Conservation (phyloP, 1,140 invertebrate genomes). For the Pentalonia nigronervosa region DNA sequence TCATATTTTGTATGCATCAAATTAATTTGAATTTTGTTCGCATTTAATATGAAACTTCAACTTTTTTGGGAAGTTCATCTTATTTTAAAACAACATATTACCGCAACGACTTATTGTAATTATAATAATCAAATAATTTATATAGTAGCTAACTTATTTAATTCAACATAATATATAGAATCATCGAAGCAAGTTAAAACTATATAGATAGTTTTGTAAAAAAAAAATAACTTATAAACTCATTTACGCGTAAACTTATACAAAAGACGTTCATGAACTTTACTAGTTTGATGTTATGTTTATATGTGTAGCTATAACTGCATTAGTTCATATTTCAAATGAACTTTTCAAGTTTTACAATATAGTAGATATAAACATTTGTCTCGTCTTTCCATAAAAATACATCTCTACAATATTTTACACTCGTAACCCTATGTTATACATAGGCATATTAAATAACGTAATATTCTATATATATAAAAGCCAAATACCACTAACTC, state of each 20-base stretch:
- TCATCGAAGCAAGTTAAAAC: background rate
- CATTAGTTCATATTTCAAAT: constrained; percentile 9
- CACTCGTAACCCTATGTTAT: background rate
- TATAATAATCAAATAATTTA: too few relatives aligned
- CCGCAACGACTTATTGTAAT: too few relatives aligned
- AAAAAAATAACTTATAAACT: background rate
- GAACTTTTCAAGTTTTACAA: background rate
- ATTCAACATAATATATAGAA: background rate
- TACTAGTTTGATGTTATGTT: background rate
- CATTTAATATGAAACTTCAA: background rate
- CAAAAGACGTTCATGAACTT: background rate
- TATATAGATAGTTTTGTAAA: background rate
- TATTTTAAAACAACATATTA: background rate
- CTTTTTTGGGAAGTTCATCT: background rate
- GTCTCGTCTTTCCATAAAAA: background rate
- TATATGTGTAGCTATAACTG: background rate
- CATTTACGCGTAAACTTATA: background rate
- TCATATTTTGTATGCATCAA: background rate
- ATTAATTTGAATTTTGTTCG: background rate
- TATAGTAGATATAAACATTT: background rate
- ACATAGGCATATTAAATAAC: background rate
- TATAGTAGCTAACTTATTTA: background rate
- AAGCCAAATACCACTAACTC: too few relatives aligned
- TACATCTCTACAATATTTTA: background rate
- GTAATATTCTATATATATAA: too few relatives aligned